Percentiles rank a stretch among this genome's conserved stretches.
Conservation (phyloP, 2,113 vertebrate species). For the Euleptes europaea region DNA sequence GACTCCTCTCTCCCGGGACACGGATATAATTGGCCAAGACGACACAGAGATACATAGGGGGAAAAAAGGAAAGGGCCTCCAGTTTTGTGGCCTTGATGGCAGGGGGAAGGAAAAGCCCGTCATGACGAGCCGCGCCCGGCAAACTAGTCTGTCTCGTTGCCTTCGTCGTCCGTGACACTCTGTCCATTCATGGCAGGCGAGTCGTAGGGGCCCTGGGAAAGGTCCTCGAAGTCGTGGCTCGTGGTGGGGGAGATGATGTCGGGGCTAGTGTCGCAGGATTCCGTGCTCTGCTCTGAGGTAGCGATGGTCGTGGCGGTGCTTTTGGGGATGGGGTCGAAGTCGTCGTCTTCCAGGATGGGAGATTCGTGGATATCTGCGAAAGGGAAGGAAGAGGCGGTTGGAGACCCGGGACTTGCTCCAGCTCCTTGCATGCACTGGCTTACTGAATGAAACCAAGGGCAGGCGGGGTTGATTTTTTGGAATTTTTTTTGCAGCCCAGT, state of each 20-base stretch:
- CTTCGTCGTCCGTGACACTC: conserved; percentile 71
- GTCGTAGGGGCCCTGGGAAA: conserved; percentile 80
- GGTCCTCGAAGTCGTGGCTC: conserved; percentile 93
- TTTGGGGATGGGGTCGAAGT: conserved; percentile 84
- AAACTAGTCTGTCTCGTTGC: conserved; percentile 32
- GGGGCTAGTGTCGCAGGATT: conserved; percentile 93
- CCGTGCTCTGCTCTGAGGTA: conserved; percentile 93
- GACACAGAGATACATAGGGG: conserved; percentile 1
- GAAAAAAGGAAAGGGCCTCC: conserved; percentile 29
- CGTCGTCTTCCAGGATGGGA: conserved; percentile 86
- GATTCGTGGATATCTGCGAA: conserved; percentile 85
- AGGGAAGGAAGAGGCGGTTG: rapidly evolving
- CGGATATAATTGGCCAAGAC: not conserved
- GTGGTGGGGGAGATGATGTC: conserved; percentile 87
- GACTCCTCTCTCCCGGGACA: conserved; percentile 3
- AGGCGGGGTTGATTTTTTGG: too few species aligned
- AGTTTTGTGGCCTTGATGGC: rapidly evolving
- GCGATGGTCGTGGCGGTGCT: conserved; percentile 83
- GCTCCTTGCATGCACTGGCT: too few species aligned
- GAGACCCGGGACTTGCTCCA: rapidly evolving
- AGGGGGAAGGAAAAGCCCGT: too few species aligned
- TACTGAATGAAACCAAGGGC: too few species aligned
- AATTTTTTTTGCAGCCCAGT: too few species aligned
- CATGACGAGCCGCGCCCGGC: rapidly evolving
- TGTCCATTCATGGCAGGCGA: conserved; percentile 79